Evolutionary conservation across 37 sponge, comb jelly and placozoan genomes (phyloP), one percentile per base, ranked within the genome.

Genomic region (Tethya wilhelma): DNA sequence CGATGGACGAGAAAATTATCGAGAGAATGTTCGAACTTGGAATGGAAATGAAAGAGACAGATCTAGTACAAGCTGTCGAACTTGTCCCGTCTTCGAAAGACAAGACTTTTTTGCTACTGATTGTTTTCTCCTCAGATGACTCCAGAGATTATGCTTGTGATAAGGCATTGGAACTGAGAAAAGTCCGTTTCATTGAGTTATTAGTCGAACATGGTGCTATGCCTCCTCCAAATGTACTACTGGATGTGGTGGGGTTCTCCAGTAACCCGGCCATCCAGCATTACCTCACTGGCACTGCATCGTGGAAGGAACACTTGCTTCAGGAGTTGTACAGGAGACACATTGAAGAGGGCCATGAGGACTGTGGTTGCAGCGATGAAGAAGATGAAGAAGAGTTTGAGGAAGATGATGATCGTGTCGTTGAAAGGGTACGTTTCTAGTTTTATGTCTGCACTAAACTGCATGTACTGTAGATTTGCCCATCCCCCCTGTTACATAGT

Each of bases 181-280:
- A 78, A 26, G 20, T 8, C 12, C 33, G 46, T 6, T 53, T 64
- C 22, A 41, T 66, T 49, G 29, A 46, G n/a, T 1, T 0, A 0
- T 44, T 78, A 0, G 67, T 78, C 11, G 2, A 53, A 28, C 26
- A 45, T 2, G 79, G 79, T 3, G 44, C 67, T 33, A 33, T 36
- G 0, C 82, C 82, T 14, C 33, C 42, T 38, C 49, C 43, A 22
- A 53, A 81, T 0, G 49, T 72, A 0, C 23, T 81, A 64, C 71
- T 22, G 29, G 37, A 32, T 1, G 2, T 49, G 17, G 30, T 26
- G 4, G 68, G 49, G 32, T 23, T 45, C 26, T 9, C 0, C 19
- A 44, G n/a, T 0, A 26, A 81, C n/a, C 82, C 72, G 1, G 3
- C 33, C 34, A 58, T 81, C 3, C 26, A 72, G 30, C 23, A 5